A percentile compares a stretch with the other conserved stretches of the same genome.
Evolutionary conservation across 2,888 invertebrate species (phyloP).

Genomic region (Drosophila rubida): DNA sequence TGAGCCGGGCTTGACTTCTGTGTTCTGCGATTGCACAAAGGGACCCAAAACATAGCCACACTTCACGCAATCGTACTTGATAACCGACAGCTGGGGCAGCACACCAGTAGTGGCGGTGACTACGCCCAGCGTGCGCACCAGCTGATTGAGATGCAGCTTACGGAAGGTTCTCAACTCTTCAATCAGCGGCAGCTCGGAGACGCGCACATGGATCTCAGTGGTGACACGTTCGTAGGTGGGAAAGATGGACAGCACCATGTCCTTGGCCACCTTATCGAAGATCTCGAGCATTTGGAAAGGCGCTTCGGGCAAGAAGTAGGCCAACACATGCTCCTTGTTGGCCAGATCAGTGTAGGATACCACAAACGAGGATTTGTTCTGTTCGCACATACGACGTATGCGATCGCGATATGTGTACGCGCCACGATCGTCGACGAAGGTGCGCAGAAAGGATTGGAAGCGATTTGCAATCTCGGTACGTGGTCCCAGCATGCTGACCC

Average conservation of each 20-base stretch:
- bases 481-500: conserved; percentile 98
- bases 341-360: conserved; percentile 97
- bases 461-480: conserved; percentile 98
- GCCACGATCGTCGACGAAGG: conserved; percentile 94
- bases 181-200: conserved; percentile 96
- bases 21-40: conserved; percentile 96
- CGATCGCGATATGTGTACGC: conserved; percentile 96
- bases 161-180: conserved; percentile 97
- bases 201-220: conserved; percentile 96
- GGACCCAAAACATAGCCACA: conserved; percentile 98
- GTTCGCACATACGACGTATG: conserved; percentile 97
- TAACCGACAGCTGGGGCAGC: conserved; percentile 96
- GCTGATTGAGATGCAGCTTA: conserved; percentile 95
- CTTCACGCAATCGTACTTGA: conserved; percentile 98
- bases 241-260: conserved; percentile 96
- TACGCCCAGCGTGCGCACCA: conserved; percentile 97
- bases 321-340: conserved; percentile 95
- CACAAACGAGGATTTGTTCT: conserved; percentile 94
- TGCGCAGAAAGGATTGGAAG: conserved; percentile 96
- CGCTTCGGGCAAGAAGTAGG: conserved; percentile 98
- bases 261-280: conserved; percentile 97
- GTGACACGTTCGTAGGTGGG: conserved; percentile 98
- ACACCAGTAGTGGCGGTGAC: conserved; percentile 98
- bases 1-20: conserved; percentile 97
- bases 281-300: conserved; percentile 98